Percentiles rank a stretch among this genome's conserved stretches.
Evolutionary conservation across 2,888 invertebrate genomes (phyloP).

Genomic region (Morinoia aosen): DNA sequence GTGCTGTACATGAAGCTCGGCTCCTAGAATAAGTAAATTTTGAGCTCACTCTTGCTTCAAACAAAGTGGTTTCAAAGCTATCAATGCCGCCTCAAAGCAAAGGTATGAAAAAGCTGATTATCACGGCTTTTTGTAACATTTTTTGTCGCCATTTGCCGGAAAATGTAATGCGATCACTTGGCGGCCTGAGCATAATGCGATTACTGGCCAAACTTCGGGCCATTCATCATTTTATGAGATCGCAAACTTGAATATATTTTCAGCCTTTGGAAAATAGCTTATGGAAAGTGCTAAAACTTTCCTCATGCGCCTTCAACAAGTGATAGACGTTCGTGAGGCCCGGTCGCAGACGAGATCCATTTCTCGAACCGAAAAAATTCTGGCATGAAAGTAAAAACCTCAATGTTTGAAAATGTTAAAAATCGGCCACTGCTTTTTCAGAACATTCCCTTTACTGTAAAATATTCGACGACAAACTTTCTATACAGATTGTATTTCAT

Average conservation of each 20-base stretch:
- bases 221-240: slow-evolving; percentile 52
- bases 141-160: neutral
- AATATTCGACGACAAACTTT: neutral
- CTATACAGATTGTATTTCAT: neutral
- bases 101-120: neutral
- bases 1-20: neutral
- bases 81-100: neutral
- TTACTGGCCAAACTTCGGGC: slow-evolving; percentile 45
- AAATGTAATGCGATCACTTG: slow-evolving; percentile 39
- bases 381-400: neutral
- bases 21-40: neutral
- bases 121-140: neutral
- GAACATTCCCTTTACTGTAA: too few relatives aligned
- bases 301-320: slow-evolving; percentile 17
- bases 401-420: neutral
- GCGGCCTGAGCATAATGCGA: slow-evolving; percentile 41
- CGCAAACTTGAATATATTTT: slow-evolving; percentile 50
- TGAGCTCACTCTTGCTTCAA: neutral
- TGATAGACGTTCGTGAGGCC: neutral
- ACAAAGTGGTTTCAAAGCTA: neutral
- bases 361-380: neutral
- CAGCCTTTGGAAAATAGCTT: slow-evolving; percentile 48
- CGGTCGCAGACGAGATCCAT: slow-evolving; percentile 17
- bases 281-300: slow-evolving; percentile 34
- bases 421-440: neutral